Conservation (phyloP, 2,113 vertebrate genomes). For the Thunnus maccoyii region DNA sequence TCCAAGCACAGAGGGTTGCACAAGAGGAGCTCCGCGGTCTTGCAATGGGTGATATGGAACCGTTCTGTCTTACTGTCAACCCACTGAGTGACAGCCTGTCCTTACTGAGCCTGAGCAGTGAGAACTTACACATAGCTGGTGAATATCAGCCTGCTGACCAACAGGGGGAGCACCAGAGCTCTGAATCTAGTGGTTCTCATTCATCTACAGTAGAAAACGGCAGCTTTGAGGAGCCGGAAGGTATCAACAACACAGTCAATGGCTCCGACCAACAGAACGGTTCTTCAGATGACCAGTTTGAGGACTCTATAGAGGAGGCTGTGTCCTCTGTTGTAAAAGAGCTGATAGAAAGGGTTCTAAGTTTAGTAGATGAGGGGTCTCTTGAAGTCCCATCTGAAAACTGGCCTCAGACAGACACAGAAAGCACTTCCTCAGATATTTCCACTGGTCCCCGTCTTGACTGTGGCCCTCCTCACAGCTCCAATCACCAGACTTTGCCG, state of each 20-base stretch:
- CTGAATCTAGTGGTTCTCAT: conserved; percentile 93
- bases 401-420: conserved; percentile 84
- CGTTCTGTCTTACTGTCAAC: conserved; percentile 97
- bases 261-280: conserved; percentile 83
- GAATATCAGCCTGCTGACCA: conserved; percentile 92
- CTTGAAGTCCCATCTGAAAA: conserved; percentile 83
- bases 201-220: conserved; percentile 92
- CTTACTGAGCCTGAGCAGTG: conserved; percentile 95
- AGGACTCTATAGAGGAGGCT: conserved; percentile 86
- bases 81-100: conserved; percentile 96
- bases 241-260: conserved; percentile 44
- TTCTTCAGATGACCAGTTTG: conserved; percentile 68
- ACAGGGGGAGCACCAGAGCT: conserved; percentile 92
- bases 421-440: conserved; percentile 82
- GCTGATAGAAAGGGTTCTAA: conserved; percentile 90
- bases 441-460: conserved; percentile 71
- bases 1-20: conserved; percentile 73
- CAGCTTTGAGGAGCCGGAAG: conserved; percentile 91
- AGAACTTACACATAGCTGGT: conserved; percentile 91
- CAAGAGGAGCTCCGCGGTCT: conserved; percentile 84
- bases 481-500: conserved; percentile 77
- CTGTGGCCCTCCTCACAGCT: conserved; percentile 41
- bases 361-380: conserved; percentile 83
- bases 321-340: conserved; percentile 91
- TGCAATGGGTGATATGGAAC: conserved; percentile 93